Evolutionary conservation across 2,888 invertebrate species (phyloP), one percentile per base, ranked within the genome.

Genomic region (Autographa pulchrina): DNA sequence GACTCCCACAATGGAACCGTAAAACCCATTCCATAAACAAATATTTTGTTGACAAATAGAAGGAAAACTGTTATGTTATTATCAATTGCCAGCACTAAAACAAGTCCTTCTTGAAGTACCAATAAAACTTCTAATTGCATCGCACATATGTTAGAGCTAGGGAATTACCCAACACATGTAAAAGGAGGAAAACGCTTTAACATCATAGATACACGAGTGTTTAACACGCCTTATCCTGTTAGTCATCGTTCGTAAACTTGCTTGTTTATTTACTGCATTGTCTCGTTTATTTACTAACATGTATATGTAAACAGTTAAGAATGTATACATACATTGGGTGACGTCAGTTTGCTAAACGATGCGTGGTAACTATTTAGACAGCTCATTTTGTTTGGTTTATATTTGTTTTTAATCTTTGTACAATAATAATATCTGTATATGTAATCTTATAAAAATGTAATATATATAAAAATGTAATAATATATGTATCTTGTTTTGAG

Each of bases 131-230:
- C 4, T 31, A 48, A 74, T 48, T 59, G 52, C 25, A 62, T 32
- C 18, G 48, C 31, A 8, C 62, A 18, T 5, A 41, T 13, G 13
- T 20, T 43, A 65, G 68, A 83, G 13, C 31, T 43, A 65, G 68
- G 85, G 83, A 65, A 67, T 70, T 77, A 66, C 78, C 77, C 75
- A 8, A 14, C 14, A 38, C 38, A 11, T 35, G 66, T 18, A 77
- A 80, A 74, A 84, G 75, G 72, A 83, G 85, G 85, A 82, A 82
- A 82, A 80, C 38, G 13, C 16, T 14, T 43, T 0, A 35, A 41
- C 13, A 20, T 11, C 7, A 16, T 52, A 71, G 64, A 66, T 41
- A 3, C 38, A 35, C 13, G 16, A 65, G 52, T 43, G 56, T 20
- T 18, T n/a, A 2, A 18, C 61, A 43, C 61, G 2, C 9, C 3